These are phyloP conservation scores for Tychaedon coryphoeus DNA, from an alignment of 2,113 vertebrate genomes.

Conservation along the genomic window DNA sequence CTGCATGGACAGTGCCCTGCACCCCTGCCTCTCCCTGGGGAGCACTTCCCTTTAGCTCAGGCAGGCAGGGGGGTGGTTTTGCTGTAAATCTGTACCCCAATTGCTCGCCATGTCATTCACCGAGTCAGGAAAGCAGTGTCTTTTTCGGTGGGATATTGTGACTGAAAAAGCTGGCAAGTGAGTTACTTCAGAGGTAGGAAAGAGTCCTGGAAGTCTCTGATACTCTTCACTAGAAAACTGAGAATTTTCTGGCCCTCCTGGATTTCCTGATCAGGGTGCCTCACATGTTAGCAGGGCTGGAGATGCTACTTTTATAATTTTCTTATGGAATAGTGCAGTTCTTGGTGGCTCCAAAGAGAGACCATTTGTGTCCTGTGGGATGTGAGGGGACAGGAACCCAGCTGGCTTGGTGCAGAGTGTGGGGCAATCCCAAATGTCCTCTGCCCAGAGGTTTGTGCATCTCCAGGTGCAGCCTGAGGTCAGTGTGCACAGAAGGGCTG, in stretches of 20 bases:
- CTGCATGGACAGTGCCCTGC: accelerated
- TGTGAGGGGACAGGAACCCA: not conserved
- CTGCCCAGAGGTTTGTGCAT: not conserved
- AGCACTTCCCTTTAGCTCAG: not conserved
- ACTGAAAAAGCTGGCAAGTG: not conserved
- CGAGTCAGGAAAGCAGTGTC: not conserved
- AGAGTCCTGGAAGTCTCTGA: not conserved
- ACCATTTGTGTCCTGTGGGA: not conserved
- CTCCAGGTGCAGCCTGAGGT: not conserved
- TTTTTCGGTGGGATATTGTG: not conserved
- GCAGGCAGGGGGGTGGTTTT: not conserved
- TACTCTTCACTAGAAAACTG: accelerated
- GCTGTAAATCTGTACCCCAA: not conserved
- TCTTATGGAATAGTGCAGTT: not conserved
- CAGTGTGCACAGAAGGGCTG: not conserved
- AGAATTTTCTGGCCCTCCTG: not conserved
- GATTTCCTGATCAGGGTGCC: not conserved
- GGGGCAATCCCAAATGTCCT: not conserved
- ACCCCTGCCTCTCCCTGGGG: not conserved
- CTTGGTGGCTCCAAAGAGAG: not conserved
- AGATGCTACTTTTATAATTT: not conserved
- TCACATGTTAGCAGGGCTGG: not conserved
- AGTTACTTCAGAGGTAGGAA: not conserved
- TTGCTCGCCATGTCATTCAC: not conserved
- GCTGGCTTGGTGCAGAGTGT: not conserved